A percentile compares a stretch with the other conserved stretches of the same genome.
Evolutionary conservation across 2,113 vertebrate genomes (phyloP).

Genomic region (Notiomystis cincta): DNA sequence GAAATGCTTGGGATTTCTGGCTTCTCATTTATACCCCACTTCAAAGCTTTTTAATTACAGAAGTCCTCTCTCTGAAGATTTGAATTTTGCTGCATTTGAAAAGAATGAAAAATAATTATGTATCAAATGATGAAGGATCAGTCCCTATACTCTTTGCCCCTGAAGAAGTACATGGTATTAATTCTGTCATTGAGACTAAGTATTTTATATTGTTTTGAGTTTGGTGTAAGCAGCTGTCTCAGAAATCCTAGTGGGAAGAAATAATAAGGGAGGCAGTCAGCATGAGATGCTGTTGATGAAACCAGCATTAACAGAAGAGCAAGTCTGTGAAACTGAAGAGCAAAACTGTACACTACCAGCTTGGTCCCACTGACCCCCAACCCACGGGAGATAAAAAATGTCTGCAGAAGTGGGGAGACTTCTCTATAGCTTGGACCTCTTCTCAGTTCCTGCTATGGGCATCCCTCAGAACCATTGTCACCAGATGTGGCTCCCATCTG

Average conservation of each 20-base stretch:
- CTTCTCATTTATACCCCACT: background rate
- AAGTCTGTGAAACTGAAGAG: background rate
- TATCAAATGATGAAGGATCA: background rate
- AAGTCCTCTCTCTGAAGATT: background rate
- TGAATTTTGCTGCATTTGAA: background rate
- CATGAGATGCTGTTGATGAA: background rate
- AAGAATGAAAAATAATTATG: background rate
- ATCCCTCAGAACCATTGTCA: background rate
- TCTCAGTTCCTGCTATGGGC: background rate
- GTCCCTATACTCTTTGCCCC: background rate
- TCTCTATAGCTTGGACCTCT: background rate
- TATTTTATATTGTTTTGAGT: background rate
- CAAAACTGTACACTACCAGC: background rate
- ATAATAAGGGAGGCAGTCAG: background rate
- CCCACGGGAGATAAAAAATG: background rate
- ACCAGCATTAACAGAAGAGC: background rate
- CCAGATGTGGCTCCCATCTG: rapidly evolving
- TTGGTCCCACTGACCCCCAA: background rate
- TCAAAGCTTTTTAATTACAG: background rate
- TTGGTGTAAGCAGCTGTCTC: background rate
- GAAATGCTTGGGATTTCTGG: background rate
- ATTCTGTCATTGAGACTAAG: background rate
- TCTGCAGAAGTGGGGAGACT: background rate
- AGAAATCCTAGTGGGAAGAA: background rate
- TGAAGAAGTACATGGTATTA: background rate